Base-by-base conservation (phyloP, 2,797 vertebrate genomes). In the Scleropages formosus region DNA sequence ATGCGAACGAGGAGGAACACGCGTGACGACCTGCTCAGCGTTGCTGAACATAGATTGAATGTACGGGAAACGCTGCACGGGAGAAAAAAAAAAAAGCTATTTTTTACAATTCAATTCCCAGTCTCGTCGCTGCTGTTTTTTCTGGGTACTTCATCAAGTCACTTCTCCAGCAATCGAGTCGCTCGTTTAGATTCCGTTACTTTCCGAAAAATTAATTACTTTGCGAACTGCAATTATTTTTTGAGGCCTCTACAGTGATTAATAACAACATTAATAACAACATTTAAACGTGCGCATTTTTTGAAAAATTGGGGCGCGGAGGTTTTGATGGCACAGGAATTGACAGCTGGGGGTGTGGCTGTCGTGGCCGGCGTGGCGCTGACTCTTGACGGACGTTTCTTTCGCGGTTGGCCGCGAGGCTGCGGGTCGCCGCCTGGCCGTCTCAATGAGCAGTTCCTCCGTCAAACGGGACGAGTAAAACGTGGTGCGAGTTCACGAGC, bases 191-290 rank as follows among this genome's bases (percentile, higher is more conserved):
- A 27, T 69, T 69, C 67, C 53, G n/a, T 53, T 47, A 51, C 66
- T 27, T 22, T 51, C 13, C n/a, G 18, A 20, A n/a, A 12, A 46
- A 27, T 69, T 69, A 70, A 70, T 56, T 70, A 70, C 20, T 70
- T 49, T 0, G 9, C 51, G 66, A 49, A 70, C 13, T 12, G 53
- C 10, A 56, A 12, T 56, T 56, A 56, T 56, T 56, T 56, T 56
- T 10, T 56, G 53, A 56, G 12, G 15, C 47, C 22, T n/a, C n/a
- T 8, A 53, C 26, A n/a, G 18, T 69, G 47, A 27, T 22, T 22
- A 69, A 47, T 51, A 16, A 46, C 46, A 46, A 15, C 26, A 26
- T 18, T 65, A n/a, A n/a, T 65, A 39, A 69, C 44, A 69, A 47
- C n/a, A 22, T 26, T 51, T 18, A 12, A 70, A 18, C 10, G 53